These are phyloP conservation scores for Xestia c-nigrum DNA, from an alignment of 2,888 invertebrate species.

Conservation along the genomic window DNA sequence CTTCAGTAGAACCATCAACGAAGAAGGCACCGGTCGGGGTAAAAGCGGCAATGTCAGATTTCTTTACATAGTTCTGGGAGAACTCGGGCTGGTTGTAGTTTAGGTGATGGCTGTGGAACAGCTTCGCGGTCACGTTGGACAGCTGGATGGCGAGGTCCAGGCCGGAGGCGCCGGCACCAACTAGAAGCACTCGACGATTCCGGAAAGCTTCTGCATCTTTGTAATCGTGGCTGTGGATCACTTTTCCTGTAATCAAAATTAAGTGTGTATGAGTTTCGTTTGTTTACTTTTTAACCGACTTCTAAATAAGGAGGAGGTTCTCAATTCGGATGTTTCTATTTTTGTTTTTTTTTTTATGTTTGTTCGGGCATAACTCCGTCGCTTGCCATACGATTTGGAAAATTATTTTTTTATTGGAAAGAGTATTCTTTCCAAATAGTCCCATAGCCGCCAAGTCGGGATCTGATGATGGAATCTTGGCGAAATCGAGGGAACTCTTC, in stretches of 20 bases:
- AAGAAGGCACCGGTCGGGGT: conserved; percentile 89
- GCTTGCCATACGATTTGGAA: too few relatives aligned
- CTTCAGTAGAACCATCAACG: conserved; percentile 90
- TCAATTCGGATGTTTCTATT: too few relatives aligned
- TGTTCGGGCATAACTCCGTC: too few relatives aligned
- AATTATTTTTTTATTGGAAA: too few relatives aligned
- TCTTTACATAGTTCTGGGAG: conserved; percentile 88
- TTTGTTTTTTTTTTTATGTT: too few relatives aligned
- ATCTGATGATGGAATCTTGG: too few relatives aligned
- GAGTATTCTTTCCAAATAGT: too few relatives aligned
- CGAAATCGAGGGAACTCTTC: too few relatives aligned
- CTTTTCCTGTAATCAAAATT: conserved; percentile 82
- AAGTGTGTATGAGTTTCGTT: too few relatives aligned
- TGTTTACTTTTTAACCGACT: too few relatives aligned
- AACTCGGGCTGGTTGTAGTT: conserved; percentile 86
- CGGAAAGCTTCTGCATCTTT: conserved; percentile 91
- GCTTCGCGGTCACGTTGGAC: conserved; percentile 84
- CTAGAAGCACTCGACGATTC: conserved; percentile 91
- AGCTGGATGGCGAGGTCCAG: conserved; percentile 93
- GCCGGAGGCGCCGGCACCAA: conserved; percentile 94
- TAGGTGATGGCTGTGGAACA: conserved; percentile 90
- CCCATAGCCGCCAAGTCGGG: too few relatives aligned
- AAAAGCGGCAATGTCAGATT: conserved; percentile 89
- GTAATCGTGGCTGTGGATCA: conserved; percentile 94
- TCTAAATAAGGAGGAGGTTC: too few relatives aligned